Conservation (phyloP, 2,797 vertebrate genomes). For the Leptoclinus maculatus region DNA sequence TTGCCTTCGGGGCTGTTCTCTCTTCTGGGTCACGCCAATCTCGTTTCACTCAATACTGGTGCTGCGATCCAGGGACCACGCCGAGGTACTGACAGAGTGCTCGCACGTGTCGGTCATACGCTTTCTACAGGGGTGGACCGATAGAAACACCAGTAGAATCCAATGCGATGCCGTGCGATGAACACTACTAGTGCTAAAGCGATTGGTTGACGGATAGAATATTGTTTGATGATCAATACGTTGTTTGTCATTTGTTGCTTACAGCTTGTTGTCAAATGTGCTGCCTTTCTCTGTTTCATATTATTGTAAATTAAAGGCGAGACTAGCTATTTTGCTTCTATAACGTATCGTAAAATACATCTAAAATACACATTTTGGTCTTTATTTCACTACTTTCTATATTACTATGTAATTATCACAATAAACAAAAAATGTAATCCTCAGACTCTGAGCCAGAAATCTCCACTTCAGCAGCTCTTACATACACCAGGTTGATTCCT, state of each 20-base stretch:
- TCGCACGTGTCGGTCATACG: neutral
- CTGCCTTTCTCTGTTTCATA: neutral
- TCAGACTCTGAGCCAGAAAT: neutral
- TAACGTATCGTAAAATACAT: neutral
- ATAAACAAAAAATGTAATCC: too few species aligned
- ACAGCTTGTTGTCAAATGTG: neutral
- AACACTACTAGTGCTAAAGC: too few species aligned
- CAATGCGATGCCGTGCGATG: neutral
- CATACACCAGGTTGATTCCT: neutral
- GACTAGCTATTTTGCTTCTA: neutral
- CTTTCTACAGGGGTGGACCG: conserved; percentile 10
- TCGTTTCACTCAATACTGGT: conserved; percentile 47
- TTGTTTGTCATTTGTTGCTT: neutral
- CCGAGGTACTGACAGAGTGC: conserved; percentile 3
- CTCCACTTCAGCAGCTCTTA: neutral
- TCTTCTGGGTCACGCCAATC: conserved; percentile 67
- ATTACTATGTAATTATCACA: too few species aligned
- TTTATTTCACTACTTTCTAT: neutral
- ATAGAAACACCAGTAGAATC: neutral
- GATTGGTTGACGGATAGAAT: too few species aligned
- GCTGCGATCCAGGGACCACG: conserved; percentile 12
- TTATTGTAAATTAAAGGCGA: neutral
- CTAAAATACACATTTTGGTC: neutral
- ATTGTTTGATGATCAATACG: neutral
- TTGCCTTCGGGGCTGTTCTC: conserved; percentile 66